Evolutionary conservation across 2,888 invertebrate genomes (phyloP), one percentile per base, ranked within the genome.

Genomic region (Imbricaverruca yamaguchii): DNA sequence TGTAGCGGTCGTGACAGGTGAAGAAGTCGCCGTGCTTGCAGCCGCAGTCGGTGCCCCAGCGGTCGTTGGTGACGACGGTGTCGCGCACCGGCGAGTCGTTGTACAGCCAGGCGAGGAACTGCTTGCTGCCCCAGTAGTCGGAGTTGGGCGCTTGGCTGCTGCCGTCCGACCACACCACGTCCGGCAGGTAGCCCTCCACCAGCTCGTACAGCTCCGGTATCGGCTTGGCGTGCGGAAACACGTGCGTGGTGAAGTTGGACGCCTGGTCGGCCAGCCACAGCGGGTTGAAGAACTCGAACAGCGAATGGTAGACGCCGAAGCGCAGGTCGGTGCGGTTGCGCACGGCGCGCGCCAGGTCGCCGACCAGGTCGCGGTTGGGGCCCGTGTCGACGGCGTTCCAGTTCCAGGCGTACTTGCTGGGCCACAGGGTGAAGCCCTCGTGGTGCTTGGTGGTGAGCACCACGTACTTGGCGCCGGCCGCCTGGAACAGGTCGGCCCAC

Each of bases 81-180:
- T 74, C 74, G 53, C 74, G 93, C 0, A 98, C 94, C 0, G 95
- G 94, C 86, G 96, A 96, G 0, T 94, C 93, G 85, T 95, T 97
- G 86, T 95, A 97, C n/a, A 97, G 88, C 96, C 96, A 97, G 0
- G 96, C 92, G 4, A 97, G 88, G 85, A 97, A 93, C 81, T 94
- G 92, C 77, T 91, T 92, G 0, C 95, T 91, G 84, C 91, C 91
- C 95, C 95, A 97, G 85, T 97, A 97, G 0, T 89, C 89, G 23
- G 85, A 82, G 53, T 53, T 74, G 8, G 65, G 77, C 0, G 94
- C 93, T 86, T 96, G 96, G 96, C 96, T 96, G 85, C 97, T 97
- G 0, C 97, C 97, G 87, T 97, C 97, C 0, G 95, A 92, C 97
- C 97, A 97, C 23, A 97, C 87, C 0, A 97, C 89, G 57, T 95